Conservation (phyloP, 1,140 invertebrate species). For the Saccostrea cuccullata region DNA sequence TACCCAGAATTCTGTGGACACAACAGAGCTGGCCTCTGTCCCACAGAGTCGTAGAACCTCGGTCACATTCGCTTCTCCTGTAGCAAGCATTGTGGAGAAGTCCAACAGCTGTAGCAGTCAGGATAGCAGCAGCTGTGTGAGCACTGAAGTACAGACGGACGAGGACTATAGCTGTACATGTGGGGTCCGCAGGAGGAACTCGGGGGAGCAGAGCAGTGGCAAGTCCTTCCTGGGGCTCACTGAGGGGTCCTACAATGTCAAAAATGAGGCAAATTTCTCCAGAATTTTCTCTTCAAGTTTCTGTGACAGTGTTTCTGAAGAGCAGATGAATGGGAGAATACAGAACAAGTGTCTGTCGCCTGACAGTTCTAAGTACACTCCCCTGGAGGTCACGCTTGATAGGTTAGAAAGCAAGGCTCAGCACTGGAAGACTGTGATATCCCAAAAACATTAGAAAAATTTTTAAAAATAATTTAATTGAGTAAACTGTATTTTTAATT, state of each 20-base stretch:
- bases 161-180: background rate
- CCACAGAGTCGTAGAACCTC: background rate
- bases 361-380: conserved; percentile 12
- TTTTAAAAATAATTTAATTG: too few relatives aligned
- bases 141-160: conserved; percentile 8
- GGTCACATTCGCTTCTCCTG: background rate
- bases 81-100: background rate
- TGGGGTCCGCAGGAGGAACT: background rate
- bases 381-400: conserved; percentile 42
- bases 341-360: conserved; percentile 11
- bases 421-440: conserved; percentile 29
- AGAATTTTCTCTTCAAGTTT: conserved; percentile 37
- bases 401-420: conserved; percentile 47
- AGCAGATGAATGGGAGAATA: conserved; percentile 3
- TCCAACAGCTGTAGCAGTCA: background rate
- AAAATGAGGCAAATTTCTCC: conserved; percentile 28
- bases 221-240: conserved; percentile 12
- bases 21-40: background rate
- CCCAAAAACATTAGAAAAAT: background rate
- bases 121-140: background rate
- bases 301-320: conserved; percentile 14
- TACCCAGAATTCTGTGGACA: background rate
- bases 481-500: too few relatives aligned
- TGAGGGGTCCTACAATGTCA: conserved; percentile 31
- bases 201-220: background rate